phyloP scores from a whole-genome alignment of 2,113 vertebrate species.

The Sylvicapra grimmia region DNA sequence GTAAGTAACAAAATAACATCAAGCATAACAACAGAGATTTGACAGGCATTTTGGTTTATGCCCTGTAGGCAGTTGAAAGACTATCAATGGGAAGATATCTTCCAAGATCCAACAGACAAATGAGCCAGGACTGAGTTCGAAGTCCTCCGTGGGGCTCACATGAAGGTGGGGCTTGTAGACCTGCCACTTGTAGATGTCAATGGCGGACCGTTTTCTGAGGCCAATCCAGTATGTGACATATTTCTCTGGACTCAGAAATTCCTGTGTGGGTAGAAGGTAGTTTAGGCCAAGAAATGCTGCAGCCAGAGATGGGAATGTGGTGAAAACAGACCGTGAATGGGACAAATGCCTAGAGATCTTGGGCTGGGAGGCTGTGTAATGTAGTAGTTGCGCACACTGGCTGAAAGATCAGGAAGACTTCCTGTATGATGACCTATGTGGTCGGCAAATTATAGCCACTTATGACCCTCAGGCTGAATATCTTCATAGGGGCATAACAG shows the following conservation, averaged over 20 bases:
- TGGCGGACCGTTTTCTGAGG: not conserved
- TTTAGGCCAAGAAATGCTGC: not conserved
- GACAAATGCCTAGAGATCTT: no score
- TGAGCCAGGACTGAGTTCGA: not conserved
- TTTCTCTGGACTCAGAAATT: not conserved
- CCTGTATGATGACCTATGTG: not conserved
- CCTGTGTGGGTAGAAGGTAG: not conserved
- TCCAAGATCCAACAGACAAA: not conserved
- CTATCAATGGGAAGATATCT: not conserved
- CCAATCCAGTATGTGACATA: not conserved
- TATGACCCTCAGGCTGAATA: not conserved
- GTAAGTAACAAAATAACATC: not conserved
- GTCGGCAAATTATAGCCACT: not conserved
- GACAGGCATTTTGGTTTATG: not conserved
- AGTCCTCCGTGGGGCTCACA: not conserved
- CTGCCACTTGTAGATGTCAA: not conserved
- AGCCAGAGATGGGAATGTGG: not conserved
- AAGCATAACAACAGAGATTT: not conserved
- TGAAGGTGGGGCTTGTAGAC: not conserved
- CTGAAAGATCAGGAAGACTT: not conserved
- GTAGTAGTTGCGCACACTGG: not conserved
- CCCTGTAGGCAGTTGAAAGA: not conserved
- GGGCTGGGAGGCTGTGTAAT: not conserved
- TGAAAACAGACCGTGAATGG: rapidly evolving
- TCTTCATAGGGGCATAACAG: not conserved